Evolutionary conservation across 2,113 vertebrate species (phyloP).

Genomic region (Synchiropus splendidus): DNA sequence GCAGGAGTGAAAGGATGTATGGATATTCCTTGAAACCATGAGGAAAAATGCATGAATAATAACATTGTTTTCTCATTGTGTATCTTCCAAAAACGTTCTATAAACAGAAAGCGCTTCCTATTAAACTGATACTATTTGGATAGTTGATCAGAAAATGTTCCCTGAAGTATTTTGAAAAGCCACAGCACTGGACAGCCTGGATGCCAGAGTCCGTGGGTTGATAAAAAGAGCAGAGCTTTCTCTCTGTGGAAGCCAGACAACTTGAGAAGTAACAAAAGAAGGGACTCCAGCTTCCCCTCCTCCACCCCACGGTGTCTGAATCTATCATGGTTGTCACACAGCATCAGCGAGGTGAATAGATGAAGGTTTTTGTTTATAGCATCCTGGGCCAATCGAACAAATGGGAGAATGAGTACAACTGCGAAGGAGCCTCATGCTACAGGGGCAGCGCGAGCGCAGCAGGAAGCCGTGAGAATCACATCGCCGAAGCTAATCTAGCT

Average conservation of each 20-base stretch:
- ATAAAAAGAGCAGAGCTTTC: constrained; percentile 27
- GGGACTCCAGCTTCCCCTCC: too few relatives aligned
- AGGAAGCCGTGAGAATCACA: constrained; percentile 35
- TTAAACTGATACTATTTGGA: constrained; percentile 21
- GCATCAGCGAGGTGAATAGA: constrained; percentile 47
- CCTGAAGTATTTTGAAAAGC: constrained; percentile 1
- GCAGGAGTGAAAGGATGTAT: too few relatives aligned
- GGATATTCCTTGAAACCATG: too few relatives aligned
- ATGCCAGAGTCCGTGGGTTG: constrained; percentile 21
- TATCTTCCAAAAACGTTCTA: too few relatives aligned
- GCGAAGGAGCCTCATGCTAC: constrained; percentile 16
- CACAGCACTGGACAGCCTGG: constrained; percentile 5
- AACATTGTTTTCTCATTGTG: too few relatives aligned
- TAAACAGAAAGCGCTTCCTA: too few relatives aligned
- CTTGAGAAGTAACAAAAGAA: constrained; percentile 39
- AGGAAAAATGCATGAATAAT: too few relatives aligned
- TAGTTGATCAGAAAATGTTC: constrained; percentile 20
- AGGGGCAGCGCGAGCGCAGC: constrained; percentile 14
- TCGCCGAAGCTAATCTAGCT: constrained; percentile 36
- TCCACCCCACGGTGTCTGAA: constrained; percentile 29
- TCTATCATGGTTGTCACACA: constrained; percentile 56
- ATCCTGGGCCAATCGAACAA: constrained; percentile 39
- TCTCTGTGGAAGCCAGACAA: constrained; percentile 24
- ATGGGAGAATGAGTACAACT: constrained; percentile 11
- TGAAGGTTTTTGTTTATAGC: constrained; percentile 45